A percentile compares a stretch with the other conserved stretches of the same genome.
These are phyloP conservation scores for Cephus cinctus DNA, from an alignment of 1,140 invertebrate species.

Conservation along the genomic window DNA sequence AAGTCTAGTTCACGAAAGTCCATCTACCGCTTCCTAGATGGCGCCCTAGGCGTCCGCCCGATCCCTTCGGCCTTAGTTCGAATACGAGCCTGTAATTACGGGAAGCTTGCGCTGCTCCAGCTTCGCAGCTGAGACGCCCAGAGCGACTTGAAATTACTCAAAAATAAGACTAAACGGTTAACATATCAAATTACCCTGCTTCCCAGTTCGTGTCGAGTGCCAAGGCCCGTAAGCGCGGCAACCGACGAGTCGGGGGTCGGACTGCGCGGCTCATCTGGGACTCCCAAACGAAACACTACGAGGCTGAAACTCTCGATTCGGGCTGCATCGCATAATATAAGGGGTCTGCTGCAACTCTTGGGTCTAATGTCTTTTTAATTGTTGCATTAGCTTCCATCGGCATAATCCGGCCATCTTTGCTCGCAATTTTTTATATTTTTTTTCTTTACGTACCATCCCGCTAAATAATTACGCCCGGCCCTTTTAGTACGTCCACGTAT, in stretches of 20 bases:
- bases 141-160: slow-evolving; percentile 51
- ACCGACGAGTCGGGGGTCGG: neutral
- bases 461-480: too few species aligned
- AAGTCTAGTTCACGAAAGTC: too few species aligned
- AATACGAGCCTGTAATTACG: slow-evolving; percentile 49
- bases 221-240: too few species aligned
- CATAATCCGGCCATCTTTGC: slow-evolving; percentile 11
- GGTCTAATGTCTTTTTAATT: slow-evolving; percentile 50
- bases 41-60: slow-evolving; percentile 24
- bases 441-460: too few species aligned
- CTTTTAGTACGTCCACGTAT: too few species aligned
- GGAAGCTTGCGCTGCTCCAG: slow-evolving; percentile 35
- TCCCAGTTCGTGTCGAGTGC: too few species aligned
- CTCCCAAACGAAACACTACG: too few species aligned
- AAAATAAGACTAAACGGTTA: slow-evolving; percentile 51
- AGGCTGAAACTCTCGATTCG: too few species aligned
- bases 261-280: neutral
- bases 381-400: too few species aligned
- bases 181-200: slow-evolving; percentile 50
- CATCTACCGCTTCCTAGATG: slow-evolving; percentile 41
- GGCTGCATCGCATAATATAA: too few species aligned
- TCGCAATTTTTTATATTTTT: too few species aligned
- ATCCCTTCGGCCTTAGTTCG: neutral
- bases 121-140: slow-evolving; percentile 43
- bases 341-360: too few species aligned